Evolutionary conservation across 1,140 invertebrate species (phyloP).

Genomic region (Brachionus calyciflorus): DNA sequence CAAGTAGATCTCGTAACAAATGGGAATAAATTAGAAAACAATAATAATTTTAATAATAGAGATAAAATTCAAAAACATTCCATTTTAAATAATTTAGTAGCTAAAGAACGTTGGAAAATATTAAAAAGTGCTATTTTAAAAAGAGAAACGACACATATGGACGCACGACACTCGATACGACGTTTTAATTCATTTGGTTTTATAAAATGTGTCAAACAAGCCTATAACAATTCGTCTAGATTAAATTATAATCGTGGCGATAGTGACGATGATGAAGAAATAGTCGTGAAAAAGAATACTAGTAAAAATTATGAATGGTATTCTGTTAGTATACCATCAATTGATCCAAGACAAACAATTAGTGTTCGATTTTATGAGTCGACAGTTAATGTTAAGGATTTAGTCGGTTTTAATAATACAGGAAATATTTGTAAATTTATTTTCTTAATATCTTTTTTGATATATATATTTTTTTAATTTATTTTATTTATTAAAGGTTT

Average conservation of each 20-base stretch:
- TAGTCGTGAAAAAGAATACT: not conserved
- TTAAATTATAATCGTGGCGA: not conserved
- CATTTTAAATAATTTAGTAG: no score
- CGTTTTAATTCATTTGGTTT: conserved; percentile 43
- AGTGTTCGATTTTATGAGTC: conserved; percentile 31
- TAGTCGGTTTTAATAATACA: conserved; percentile 83
- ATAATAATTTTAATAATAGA: no score
- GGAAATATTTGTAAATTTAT: conserved; percentile 73
- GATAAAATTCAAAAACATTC: no score
- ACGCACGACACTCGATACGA: conserved; percentile 4
- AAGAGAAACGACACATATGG: not conserved
- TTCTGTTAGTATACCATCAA: conserved; percentile 13
- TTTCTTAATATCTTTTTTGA: conserved; percentile 25
- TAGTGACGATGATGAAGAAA: not conserved
- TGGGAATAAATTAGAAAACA: no score
- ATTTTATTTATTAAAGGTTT: conserved; percentile 61
- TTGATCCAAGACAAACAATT: not conserved
- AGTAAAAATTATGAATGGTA: conserved; percentile 38
- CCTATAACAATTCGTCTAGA: conserved; percentile 11
- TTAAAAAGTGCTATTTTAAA: conserved; percentile 38
- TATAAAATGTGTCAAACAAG: conserved; percentile 38
- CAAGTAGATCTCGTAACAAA: no score
- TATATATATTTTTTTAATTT: not conserved
- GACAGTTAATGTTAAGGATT: conserved; percentile 53
- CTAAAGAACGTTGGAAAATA: conserved; percentile 15